Percentiles rank a stretch among this genome's conserved stretches.
These are phyloP conservation scores for Mionectes macconnelli DNA, from an alignment of 2,113 vertebrate species.

Conservation along the genomic window DNA sequence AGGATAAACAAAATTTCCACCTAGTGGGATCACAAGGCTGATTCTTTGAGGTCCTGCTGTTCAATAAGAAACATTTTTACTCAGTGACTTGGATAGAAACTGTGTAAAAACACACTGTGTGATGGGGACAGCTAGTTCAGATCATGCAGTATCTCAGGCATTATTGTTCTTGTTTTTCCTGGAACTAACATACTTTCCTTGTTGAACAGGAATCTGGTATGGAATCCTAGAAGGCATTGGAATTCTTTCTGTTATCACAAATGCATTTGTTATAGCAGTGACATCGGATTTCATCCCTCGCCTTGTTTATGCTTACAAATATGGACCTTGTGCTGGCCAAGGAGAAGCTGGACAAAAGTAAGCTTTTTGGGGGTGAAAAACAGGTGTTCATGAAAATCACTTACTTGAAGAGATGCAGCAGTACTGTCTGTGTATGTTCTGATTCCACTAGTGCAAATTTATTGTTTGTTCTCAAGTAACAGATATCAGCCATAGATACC, in stretches of 20 bases:
- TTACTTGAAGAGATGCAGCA: background rate
- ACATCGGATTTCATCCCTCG: constrained; percentile 97
- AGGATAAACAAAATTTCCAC: background rate
- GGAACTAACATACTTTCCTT: constrained; percentile 48
- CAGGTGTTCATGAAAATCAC: background rate
- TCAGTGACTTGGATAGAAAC: background rate
- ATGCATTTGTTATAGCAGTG: constrained; percentile 95
- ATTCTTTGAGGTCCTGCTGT: background rate
- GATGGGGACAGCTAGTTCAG: background rate
- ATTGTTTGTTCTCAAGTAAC: background rate
- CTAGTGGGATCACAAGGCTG: background rate
- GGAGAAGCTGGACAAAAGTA: constrained; percentile 89
- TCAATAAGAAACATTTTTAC: background rate
- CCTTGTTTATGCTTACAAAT: constrained; percentile 93
- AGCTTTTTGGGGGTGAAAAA: constrained; percentile 30
- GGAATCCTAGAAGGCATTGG: constrained; percentile 94
- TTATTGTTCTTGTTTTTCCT: background rate
- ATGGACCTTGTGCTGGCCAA: constrained; percentile 91
- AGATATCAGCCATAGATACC: background rate
- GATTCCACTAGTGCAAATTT: background rate
- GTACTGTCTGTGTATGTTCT: background rate
- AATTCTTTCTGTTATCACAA: constrained; percentile 94
- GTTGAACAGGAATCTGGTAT: constrained; percentile 90
- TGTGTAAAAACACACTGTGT: background rate
- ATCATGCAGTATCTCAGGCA: background rate